Conservation (phyloP, 1,140 invertebrate genomes). For the Spodoptera litura region DNA sequence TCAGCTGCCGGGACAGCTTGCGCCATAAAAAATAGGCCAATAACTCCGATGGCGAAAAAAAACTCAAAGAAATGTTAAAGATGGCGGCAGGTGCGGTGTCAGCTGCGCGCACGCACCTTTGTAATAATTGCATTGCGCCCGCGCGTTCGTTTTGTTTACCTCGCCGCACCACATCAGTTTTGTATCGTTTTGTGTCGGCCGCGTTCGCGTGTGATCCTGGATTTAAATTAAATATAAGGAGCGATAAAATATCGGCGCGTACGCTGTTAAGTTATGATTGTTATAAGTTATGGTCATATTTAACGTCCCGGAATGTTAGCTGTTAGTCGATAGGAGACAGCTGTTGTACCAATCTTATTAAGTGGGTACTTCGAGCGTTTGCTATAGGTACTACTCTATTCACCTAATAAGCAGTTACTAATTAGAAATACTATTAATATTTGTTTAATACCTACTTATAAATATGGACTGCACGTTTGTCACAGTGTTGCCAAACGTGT, state of each 20-base stretch:
- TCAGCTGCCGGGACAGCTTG: conserved; percentile 82
- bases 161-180: conserved; percentile 52
- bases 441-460: too few relatives aligned
- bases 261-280: conserved; percentile 27
- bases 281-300: conserved; percentile 17
- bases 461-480: too few relatives aligned
- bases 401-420: neutral
- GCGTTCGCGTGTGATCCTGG: conserved; percentile 39
- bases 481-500: too few relatives aligned
- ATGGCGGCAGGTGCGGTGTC: conserved; percentile 80
- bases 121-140: conserved; percentile 74
- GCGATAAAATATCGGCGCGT: conserved; percentile 29
- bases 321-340: conserved; percentile 2
- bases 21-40: conserved; percentile 84
- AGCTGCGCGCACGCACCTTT: conserved; percentile 80
- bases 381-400: neutral
- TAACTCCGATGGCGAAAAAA: conserved; percentile 81
- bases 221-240: conserved; percentile 51
- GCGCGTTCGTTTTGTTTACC: conserved; percentile 61
- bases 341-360: neutral
- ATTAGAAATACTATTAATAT: neutral
- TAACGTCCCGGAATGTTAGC: conserved; percentile 16
- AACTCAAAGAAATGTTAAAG: conserved; percentile 81
- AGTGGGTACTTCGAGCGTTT: too few relatives aligned
- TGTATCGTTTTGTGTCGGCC: conserved; percentile 51